Evolutionary conservation across 2,797 vertebrate genomes (phyloP).

Genomic region (Channa striata): DNA sequence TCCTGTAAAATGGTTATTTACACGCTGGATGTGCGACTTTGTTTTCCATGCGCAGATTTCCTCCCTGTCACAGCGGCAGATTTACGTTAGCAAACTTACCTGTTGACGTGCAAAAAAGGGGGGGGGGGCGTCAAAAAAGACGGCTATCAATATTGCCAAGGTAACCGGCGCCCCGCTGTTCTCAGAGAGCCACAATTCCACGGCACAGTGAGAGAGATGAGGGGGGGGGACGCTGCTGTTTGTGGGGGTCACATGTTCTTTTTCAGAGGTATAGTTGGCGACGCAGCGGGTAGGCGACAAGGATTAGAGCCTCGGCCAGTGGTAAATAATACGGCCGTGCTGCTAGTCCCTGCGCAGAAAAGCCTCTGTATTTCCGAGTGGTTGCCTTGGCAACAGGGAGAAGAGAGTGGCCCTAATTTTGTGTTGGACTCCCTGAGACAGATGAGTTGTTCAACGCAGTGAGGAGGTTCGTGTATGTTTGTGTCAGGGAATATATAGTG

Average conservation of each 20-base stretch:
- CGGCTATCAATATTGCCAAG: slow-evolving; percentile 75
- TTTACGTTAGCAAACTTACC: slow-evolving; percentile 72
- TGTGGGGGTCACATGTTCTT: slow-evolving; percentile 64
- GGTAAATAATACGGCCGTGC: slow-evolving; percentile 66
- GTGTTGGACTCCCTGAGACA: slow-evolving; percentile 72
- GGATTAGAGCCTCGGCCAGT: slow-evolving; percentile 68
- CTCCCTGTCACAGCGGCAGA: slow-evolving; percentile 57
- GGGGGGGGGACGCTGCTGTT: slow-evolving; percentile 20
- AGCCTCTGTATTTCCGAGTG: slow-evolving; percentile 60
- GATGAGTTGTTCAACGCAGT: slow-evolving; percentile 61
- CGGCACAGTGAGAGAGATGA: slow-evolving; percentile 1
- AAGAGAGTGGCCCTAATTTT: slow-evolving; percentile 75
- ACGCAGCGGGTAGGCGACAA: slow-evolving; percentile 70
- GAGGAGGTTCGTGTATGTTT: slow-evolving; percentile 27
- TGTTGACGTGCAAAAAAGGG: slow-evolving; percentile 64
- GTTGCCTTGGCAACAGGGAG: slow-evolving; percentile 79
- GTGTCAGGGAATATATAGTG: slow-evolving; percentile 14
- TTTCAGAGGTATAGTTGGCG: slow-evolving; percentile 62
- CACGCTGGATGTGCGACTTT: slow-evolving; percentile 8
- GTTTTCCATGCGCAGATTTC: slow-evolving; percentile 23
- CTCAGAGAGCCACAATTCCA: slow-evolving; percentile 33
- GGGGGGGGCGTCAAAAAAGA: slow-evolving; percentile 46
- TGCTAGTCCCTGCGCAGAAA: slow-evolving; percentile 47
- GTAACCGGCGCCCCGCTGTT: slow-evolving; percentile 69
- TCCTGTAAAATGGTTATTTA: neutral